A percentile compares a stretch with the other conserved stretches of the same genome.
phyloP scores from a whole-genome alignment of 2,888 invertebrate genomes.

The Harpagoxenus sublaevis region DNA sequence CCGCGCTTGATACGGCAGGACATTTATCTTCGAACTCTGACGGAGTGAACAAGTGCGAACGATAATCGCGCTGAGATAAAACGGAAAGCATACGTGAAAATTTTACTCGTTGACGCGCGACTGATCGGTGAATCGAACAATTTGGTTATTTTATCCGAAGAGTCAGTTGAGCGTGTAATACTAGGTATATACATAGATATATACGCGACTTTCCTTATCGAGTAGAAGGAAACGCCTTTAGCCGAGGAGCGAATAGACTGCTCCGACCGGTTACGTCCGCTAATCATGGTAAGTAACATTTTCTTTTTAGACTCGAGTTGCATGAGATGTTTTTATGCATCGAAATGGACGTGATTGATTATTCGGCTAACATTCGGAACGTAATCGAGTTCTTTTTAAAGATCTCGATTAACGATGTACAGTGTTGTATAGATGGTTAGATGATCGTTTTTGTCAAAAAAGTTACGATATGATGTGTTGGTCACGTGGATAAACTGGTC shows the following conservation, averaged over 20 bases:
- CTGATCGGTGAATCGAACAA: slow-evolving; percentile 46
- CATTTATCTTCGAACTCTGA: slow-evolving; percentile 65
- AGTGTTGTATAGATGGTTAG: slow-evolving; percentile 75
- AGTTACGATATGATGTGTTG: slow-evolving; percentile 9
- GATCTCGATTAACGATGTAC: slow-evolving; percentile 70
- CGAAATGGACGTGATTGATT: slow-evolving; percentile 4
- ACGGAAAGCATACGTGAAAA: slow-evolving; percentile 7
- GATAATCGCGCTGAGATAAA: slow-evolving; percentile 23
- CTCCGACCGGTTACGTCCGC: slow-evolving; percentile 14
- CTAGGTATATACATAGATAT: slow-evolving; percentile 23
- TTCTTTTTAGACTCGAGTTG: slow-evolving; percentile 23
- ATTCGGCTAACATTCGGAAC: slow-evolving; percentile 31
- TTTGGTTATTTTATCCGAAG: slow-evolving; percentile 3
- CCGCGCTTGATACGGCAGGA: slow-evolving; percentile 57
- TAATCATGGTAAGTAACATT: slow-evolving; percentile 40
- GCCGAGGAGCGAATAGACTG: slow-evolving; percentile 18
- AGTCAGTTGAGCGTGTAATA: slow-evolving; percentile 46
- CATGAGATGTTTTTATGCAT: slow-evolving; percentile 3
- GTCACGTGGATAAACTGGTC: slow-evolving; percentile 39
- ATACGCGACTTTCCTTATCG: slow-evolving; percentile 26
- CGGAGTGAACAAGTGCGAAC: slow-evolving; percentile 59
- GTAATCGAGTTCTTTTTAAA: slow-evolving; percentile 10
- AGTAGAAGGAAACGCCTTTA: slow-evolving; percentile 46
- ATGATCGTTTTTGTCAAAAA: slow-evolving; percentile 35
- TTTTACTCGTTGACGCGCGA: slow-evolving; percentile 20